Evolutionary conservation across 2,113 vertebrate genomes (phyloP), one percentile per base, ranked within the genome.

Genomic region (Mormyrus iriodes): DNA sequence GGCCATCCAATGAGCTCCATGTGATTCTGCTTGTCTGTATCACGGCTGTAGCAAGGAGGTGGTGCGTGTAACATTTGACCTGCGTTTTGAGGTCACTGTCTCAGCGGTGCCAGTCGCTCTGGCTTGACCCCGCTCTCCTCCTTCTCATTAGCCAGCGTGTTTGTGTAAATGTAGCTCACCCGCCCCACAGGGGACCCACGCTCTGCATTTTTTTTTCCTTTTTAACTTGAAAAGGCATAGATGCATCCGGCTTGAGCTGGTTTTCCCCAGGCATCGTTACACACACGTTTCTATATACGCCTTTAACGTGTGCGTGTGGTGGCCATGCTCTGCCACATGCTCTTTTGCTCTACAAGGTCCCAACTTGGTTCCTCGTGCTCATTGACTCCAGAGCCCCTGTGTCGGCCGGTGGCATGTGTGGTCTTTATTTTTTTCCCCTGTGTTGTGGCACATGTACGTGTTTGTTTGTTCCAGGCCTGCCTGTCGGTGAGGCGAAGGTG

Each of bases 11-110:
- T 12, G 13, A 21, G 51, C 51, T 21, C 27, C n/a, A 21, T 90
- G 86, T 90, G 79, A 90, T 90, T 91, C 79, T 13, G 61, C 10
- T 84, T 79, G 52, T 55, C 46, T 83, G 27, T 89, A 89, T 90
- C 84, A 87, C 88, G 52, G 48, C 51, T 86, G 90, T 88, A 58
- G 79, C 86, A 90, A 90, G 90, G 86, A 69, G 89, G n/a, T 87
- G 89, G 89, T 90, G 88, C 86, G 90, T 88, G 39, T 17, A 35
- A 86, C 51, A 90, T 91, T 88, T 91, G 89, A 91, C 91, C 90
- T 86, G 58, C 42, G 88, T 92, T 88, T 61, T 51, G 19, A 35
- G 12, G 39, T 73, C 73, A 86, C 52, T 53, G n/a, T 51, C 12
- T 35, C n/a, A 21, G 35, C 7, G 42, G 44, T 48, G 65, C 82